Conservation (phyloP, 64 coral and sea anemone species). For the Astreopora myriophthalma region DNA sequence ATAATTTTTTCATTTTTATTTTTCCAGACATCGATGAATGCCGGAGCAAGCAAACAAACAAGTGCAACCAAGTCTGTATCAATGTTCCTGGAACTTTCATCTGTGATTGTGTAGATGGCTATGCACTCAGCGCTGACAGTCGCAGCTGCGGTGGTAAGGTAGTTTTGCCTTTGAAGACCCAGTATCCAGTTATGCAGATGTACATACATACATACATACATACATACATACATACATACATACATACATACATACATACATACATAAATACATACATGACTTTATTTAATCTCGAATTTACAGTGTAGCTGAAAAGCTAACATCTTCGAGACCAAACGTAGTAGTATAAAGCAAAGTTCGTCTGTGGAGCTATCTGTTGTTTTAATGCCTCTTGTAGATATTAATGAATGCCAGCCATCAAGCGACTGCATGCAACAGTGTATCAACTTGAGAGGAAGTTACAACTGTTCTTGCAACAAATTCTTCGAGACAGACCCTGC, state of each 20-base stretch:
- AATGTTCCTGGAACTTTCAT: constrained; percentile 8
- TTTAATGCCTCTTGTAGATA: constrained; percentile 4
- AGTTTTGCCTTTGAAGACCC: too few relatives aligned
- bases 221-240: too few relatives aligned
- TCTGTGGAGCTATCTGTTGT: too few relatives aligned
- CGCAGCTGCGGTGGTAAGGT: neutral
- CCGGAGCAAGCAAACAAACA: neutral
- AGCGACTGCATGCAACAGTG: constrained; percentile 66
- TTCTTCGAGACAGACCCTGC: neutral
- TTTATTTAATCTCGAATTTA: too few relatives aligned
- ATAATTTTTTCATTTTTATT: neutral
- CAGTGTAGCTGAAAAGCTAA: too few relatives aligned
- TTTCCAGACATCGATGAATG: constrained; percentile 12
- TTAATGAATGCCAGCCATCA: constrained; percentile 18
- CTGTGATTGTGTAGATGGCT: constrained; percentile 28
- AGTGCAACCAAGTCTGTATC: constrained; percentile 7
- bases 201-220: too few relatives aligned
- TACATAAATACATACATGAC: too few relatives aligned
- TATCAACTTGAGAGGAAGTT: constrained; percentile 1
- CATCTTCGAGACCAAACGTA: too few relatives aligned
- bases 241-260: too few relatives aligned
- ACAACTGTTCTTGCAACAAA: constrained; percentile 8
- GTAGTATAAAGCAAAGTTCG: too few relatives aligned
- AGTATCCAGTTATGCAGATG: too few relatives aligned
- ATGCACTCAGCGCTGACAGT: neutral